phyloP scores from a whole-genome alignment of 2,888 invertebrate species.

The Drosophila multiciliata region DNA sequence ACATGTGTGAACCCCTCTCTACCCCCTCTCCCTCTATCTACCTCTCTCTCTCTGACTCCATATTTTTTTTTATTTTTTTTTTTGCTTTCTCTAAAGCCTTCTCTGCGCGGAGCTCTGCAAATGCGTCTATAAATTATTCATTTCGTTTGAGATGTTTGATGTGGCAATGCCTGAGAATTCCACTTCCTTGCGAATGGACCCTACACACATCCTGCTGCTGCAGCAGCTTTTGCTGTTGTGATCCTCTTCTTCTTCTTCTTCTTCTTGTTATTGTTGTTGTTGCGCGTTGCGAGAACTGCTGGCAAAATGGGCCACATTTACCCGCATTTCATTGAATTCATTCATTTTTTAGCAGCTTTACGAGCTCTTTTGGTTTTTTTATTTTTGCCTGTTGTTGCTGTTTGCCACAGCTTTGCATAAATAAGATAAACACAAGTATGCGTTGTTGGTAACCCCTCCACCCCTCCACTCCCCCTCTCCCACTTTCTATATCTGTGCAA shows the following conservation, averaged over 20 bases:
- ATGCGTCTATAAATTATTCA: conserved; percentile 82
- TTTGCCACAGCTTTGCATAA: conserved; percentile 79
- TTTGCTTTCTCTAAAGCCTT: background rate
- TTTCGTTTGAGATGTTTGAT: conserved; percentile 80
- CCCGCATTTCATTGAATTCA: conserved; percentile 77
- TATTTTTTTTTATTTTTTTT: background rate
- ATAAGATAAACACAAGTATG: conserved; percentile 78
- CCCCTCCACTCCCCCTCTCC: background rate
- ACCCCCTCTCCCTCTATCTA: background rate
- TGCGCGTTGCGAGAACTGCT: conserved; percentile 16
- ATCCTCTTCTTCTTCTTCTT: background rate
- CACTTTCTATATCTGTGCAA: background rate
- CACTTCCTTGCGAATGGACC: conserved; percentile 57
- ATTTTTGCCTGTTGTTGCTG: conserved; percentile 45
- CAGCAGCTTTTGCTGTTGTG: conserved; percentile 9
- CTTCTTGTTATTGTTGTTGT: background rate
- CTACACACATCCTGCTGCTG: conserved; percentile 32
- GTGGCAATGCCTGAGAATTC: conserved; percentile 49
- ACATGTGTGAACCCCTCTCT: conserved; percentile 20
- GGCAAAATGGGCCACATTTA: conserved; percentile 44
- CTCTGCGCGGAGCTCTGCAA: conserved; percentile 27
- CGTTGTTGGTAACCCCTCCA: conserved; percentile 14
- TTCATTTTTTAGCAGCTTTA: conserved; percentile 73
- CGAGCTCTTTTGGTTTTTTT: conserved; percentile 17
- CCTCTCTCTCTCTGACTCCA: background rate